Base-by-base conservation (phyloP, 1,140 invertebrate species). In the Drosophila orosa region DNA sequence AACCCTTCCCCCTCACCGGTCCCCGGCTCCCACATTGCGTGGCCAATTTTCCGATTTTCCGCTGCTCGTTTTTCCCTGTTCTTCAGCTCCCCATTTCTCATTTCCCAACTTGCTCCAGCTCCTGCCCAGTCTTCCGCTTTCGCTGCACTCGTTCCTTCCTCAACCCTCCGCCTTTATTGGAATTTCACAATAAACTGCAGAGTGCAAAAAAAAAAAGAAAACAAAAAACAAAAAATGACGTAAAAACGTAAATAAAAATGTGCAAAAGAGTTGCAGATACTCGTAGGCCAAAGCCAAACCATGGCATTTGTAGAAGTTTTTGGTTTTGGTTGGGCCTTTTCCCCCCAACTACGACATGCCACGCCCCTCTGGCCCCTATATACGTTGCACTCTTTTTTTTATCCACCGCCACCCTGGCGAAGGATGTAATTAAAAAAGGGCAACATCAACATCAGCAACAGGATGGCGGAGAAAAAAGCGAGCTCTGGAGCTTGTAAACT, bases 351-450 rank as follows among this genome's bases (percentile, higher is more conserved):
- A 3, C 19, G 9, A 8, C 12, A 17, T 6, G 9, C 24, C 44
- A 10, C 44, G 5, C 47, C 47, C 27, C 3, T n/a, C n/a, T n/a
- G n/a, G 3, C 6, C 50, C 25, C 19, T 13, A 22, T 22, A 27
- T 27, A 39, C 9, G 7, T 29, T 29, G 19, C 52, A 50, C 61
- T 45, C 19, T 56, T 59, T 62, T 58, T 61, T 62, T 47, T 63
- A 27, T 63, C 40, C 63, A 22, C 12, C 25, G 8, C 48, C 29
- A 33, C 19, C 57, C 50, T 15, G 19, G 24, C 25, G 44, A 60
- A 86, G 83, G 83, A 86, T 86, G 83, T 86, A 86, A 86, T 86
- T 86, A 86, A 86, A 86, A 86, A 86, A 83, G 62, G 65, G 48
- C 66, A 83, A 79, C 61, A 83, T 58, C 65, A 80, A 80, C 80